Base-by-base conservation (phyloP, 2,888 invertebrate genomes). In the Himalopsyche japonica region DNA sequence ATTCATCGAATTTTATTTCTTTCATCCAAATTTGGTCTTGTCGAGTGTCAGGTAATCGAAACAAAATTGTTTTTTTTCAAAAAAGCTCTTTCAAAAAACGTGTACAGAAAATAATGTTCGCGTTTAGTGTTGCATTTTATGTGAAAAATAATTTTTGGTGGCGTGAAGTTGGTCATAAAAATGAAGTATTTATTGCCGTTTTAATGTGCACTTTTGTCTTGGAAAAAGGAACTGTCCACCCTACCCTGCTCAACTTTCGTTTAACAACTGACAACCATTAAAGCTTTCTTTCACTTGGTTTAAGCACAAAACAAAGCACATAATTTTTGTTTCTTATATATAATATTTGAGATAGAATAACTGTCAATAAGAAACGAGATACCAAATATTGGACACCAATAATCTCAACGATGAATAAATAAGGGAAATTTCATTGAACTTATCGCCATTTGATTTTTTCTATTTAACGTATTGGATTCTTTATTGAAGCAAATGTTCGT, bases 171-270 rank as follows among this genome's bases (percentile, higher is more conserved):
- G 12, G 47, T 70, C 34, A 34, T 81, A 81, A 81, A 81, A 76
- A 64, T 70, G 15, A 47, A 64, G 76, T 43, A 81, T 81, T 81
- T 81, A 81, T 70, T 76, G 43, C 27, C 76, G 47, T 64, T 70
- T 81, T 37, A 70, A 37, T 18, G n/a, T 15, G 30, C 57, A 10
- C 6, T 43, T 70, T 37, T 81, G 81, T 81, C 43, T 81, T 32
- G 10, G 12, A 32, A 64, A 43, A 70, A 81, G 30, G 43, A 3
- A 15, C 4, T 15, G 0, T 5, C n/a, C 64, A 57, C 20, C 10
- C 34, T 79, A 27, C 37, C 57, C 34, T 24, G 80, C 34, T 27
- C 37, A 80, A 64, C 80, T 80, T 57, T 80, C 34, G 20, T 64
- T 80, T 80, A 57, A 34, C 57, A 80, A 64, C 80, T 15, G 15